Percentiles rank a stretch among this genome's conserved stretches.
These are phyloP conservation scores for Ophion ventricosus DNA, from an alignment of 2,888 invertebrate genomes.

Conservation along the genomic window DNA sequence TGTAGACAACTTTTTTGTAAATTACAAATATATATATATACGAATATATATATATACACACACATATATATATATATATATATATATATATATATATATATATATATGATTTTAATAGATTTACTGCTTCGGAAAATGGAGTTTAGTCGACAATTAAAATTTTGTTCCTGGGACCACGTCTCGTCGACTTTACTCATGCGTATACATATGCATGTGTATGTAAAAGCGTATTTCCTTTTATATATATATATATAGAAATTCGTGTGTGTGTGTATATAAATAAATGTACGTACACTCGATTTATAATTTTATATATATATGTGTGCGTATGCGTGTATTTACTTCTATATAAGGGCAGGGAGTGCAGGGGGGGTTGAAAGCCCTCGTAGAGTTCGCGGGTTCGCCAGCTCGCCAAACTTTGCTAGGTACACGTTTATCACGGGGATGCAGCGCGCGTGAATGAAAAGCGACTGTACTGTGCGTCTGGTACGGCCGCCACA, in stretches of 20 bases:
- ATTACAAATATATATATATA: not conserved
- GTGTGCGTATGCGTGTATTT: not conserved
- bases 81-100: not conserved
- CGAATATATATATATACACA: not conserved
- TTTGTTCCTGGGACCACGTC: not conserved
- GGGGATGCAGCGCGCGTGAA: slow-evolving; percentile 55
- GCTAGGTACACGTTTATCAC: slow-evolving; percentile 24
- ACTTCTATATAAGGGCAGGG: no score
- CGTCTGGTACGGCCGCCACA: slow-evolving; percentile 55
- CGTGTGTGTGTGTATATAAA: no score
- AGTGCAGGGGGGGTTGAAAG: not conserved
- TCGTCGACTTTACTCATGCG: not conserved
- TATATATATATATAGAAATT: no score
- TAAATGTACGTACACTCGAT: no score
- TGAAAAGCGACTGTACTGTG: slow-evolving; percentile 59
- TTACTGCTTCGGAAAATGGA: not conserved
- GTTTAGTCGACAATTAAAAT: slow-evolving; percentile 11
- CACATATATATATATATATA: not conserved
- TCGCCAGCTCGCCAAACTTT: not conserved
- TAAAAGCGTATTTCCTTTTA: not conserved
- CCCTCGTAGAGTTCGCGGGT: not conserved
- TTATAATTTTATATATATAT: not conserved
- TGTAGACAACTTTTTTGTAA: no score
- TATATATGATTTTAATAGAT: not conserved
- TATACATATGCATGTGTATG: not conserved